These are phyloP conservation scores for Leucoraja ocellata DNA, from an alignment of 2,797 vertebrate genomes.

Conservation along the genomic window DNA sequence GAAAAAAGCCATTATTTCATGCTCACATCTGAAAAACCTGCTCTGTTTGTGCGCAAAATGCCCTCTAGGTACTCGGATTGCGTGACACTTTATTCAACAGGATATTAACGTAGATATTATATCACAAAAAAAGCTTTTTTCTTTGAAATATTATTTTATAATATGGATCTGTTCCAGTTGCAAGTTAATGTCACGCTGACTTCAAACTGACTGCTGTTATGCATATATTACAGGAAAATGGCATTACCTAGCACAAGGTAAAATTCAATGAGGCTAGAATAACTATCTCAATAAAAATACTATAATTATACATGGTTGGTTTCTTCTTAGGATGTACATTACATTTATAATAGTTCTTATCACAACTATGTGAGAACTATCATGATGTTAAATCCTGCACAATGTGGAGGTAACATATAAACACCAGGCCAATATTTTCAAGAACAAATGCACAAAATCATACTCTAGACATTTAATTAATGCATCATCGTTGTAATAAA, in stretches of 20 bases:
- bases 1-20: neutral
- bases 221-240: constrained; percentile 46
- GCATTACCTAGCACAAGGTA: constrained; percentile 45
- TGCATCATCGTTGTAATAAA: neutral
- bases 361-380: constrained; percentile 54
- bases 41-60: neutral
- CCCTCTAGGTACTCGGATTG: constrained; percentile 22
- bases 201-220: constrained; percentile 38
- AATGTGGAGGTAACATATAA: constrained; percentile 52
- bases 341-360: constrained; percentile 58
- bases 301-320: constrained; percentile 49
- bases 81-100: constrained; percentile 13
- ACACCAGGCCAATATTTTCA: constrained; percentile 49
- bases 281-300: constrained; percentile 48
- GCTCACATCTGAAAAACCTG: neutral
- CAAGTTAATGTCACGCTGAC: constrained; percentile 38
- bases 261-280: constrained; percentile 48
- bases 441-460: constrained; percentile 36
- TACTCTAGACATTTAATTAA: neutral
- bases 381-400: constrained; percentile 52
- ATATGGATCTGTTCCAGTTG: constrained; percentile 18
- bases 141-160: constrained; percentile 17
- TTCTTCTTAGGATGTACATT: constrained; percentile 55
- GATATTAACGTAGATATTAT: neutral
- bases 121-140: constrained; percentile 17